Evolutionary conservation across 2,888 invertebrate species (phyloP), one percentile per base, ranked within the genome.

Genomic region (Stegophylla sp.): DNA sequence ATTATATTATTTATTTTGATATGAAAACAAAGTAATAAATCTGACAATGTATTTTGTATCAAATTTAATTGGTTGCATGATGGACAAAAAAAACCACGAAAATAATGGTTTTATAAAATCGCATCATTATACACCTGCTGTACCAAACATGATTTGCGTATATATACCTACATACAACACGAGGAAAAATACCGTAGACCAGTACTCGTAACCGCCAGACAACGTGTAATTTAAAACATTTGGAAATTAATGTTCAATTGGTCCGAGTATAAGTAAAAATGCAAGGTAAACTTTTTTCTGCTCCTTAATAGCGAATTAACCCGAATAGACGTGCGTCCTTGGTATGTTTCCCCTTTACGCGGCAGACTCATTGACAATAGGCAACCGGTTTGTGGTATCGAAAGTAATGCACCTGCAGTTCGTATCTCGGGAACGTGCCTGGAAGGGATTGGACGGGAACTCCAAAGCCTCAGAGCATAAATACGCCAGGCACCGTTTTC

Each of bases 241-340:
- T 61, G 73, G 45, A 73, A 61, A 45, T 28, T 28, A 61, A 73
- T 28, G 59, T 45, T 45, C 26, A 12, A 26, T 45, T 17, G 26
- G 15, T 53, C 53, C 13, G 15, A 41, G 56, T 23, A 7, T 23
- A 7, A 17, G 56, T 2, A 23, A 41, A 59, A 73, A 73, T 26
- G 73, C 59, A 23, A 71, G 71, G 71, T 56, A 61, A 59, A 45
- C 13, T 1, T 45, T 48, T 61, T 45, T 45, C 3, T 34, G 20
- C 15, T 5, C 34, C 61, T 28, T 5, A 45, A 23, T 23, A 9
- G 23, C 41, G 9, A 72, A 72, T 56, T 72, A 43, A 56, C 56
- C 72, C 56, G 72, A 72, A 72, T 15, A 34, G 53, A 51, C 56
- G 43, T 13, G 61, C n/a, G 73, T 73, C 73, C 73, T 73, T 61